These are phyloP conservation scores for Biston stratarius DNA, from an alignment of 2,888 invertebrate genomes.

Conservation along the genomic window DNA sequence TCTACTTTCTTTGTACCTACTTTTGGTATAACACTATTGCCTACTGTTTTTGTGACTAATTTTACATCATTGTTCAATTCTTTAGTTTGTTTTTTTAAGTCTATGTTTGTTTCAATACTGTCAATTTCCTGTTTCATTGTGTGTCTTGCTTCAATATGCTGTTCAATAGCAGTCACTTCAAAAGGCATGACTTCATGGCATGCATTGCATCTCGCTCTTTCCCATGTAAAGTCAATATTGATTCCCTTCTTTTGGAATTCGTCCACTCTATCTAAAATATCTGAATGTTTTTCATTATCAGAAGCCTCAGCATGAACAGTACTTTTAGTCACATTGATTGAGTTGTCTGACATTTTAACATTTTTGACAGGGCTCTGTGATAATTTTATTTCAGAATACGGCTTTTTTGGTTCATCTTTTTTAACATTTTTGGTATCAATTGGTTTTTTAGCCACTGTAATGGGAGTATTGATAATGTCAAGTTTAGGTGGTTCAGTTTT, in stretches of 20 bases:
- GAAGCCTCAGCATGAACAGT: background rate
- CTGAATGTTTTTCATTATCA: background rate
- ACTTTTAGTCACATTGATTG: background rate
- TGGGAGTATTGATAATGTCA: background rate
- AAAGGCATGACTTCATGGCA: slow-evolving; percentile 13
- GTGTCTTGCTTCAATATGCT: slow-evolving; percentile 10
- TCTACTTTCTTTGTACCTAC: background rate
- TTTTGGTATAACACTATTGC: background rate
- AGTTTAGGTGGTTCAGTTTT: slow-evolving; percentile 2
- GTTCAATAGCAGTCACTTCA: background rate
- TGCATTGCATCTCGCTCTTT: slow-evolving; percentile 39
- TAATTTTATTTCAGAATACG: background rate
- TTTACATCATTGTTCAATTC: background rate
- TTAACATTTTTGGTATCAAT: background rate
- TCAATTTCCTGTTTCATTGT: background rate
- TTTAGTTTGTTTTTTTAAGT: background rate
- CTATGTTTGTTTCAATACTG: background rate
- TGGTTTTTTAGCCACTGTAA: background rate
- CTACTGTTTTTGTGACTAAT: background rate
- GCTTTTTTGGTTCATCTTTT: background rate
- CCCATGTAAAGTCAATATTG: slow-evolving; percentile 50
- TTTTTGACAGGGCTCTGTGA: background rate
- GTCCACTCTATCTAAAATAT: slow-evolving; percentile 30
- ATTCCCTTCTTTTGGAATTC: slow-evolving; percentile 55
- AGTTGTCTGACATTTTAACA: background rate